Base-by-base conservation (phyloP, 2,113 vertebrate species). In the Cettia cetti region DNA sequence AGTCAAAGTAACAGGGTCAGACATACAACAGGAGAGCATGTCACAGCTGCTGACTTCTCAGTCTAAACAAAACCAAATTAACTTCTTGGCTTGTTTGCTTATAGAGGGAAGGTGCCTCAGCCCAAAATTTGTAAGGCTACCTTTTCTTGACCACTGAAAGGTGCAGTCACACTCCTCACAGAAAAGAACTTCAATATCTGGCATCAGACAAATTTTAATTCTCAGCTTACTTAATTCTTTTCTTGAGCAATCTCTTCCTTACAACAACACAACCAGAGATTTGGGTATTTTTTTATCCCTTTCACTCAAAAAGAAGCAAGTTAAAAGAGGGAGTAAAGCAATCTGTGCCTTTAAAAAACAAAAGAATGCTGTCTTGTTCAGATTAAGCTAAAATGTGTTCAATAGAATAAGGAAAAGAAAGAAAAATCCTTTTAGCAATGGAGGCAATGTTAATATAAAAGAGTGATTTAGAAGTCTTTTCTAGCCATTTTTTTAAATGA, bases 1-100 rank as follows among this genome's bases (percentile, higher is more conserved):
- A 88, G 53, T 56, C 86, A 94, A 90, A 81, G 74, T 93, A 96
- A 70, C 86, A 92, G 50, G 57, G 75, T 89, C 81, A 91, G 82
- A 56, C 39, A 68, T 78, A 86, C 27, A 92, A 56, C 47, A 96
- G 71, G 45, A 90, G 74, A 93, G 26, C 63, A 69, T 35, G 68
- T 81, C 87, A 74, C 71, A 89, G 75, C 78, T 93, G 78, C 68
- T 92, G 71, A 66, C 78, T 95, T 89, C 61, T 84, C 65, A 91
- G 90, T 72, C 94, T 93, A 95, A 96, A 96, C 68, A 97, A 91
- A 97, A 96, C 4, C 60, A 88, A 92, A 91, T 70, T 86, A 60
- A 69, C 68, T 92, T 79, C 60, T 88, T 21, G 21, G 26, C 28
- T 66, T 63, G 64, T 77, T 71, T 12, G 2, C 35, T 86, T 56